phyloP scores from a whole-genome alignment of 2,113 vertebrate species.

The Leptosomus discolor region DNA sequence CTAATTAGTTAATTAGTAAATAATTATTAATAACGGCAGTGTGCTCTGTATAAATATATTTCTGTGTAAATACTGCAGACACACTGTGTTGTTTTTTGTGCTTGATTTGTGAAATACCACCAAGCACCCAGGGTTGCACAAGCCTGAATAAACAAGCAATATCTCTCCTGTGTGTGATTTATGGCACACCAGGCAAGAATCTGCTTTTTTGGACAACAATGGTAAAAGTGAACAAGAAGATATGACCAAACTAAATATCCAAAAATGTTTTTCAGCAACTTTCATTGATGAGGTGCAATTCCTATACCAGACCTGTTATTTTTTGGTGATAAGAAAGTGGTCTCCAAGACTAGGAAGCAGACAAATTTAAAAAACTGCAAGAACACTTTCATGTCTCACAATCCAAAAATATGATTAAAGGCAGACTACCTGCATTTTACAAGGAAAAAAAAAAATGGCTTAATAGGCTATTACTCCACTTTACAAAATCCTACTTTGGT shows the following conservation, averaged over 20 bases:
- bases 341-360: neutral
- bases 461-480: neutral
- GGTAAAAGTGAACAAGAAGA: neutral
- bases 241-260: neutral
- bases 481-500: neutral
- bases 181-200: too few relatives aligned
- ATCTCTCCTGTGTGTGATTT: too few relatives aligned
- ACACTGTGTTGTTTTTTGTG: too few relatives aligned
- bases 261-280: neutral
- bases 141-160: too few relatives aligned
- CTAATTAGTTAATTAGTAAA: too few relatives aligned
- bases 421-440: neutral
- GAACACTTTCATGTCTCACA: neutral
- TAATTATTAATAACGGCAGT: too few relatives aligned
- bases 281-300: neutral
- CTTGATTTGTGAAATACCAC: too few relatives aligned
- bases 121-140: too few relatives aligned
- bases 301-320: neutral
- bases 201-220: too few relatives aligned
- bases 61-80: too few relatives aligned
- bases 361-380: neutral
- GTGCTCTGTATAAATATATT: too few relatives aligned
- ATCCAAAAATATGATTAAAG: neutral
- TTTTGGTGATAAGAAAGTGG: neutral
- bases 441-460: neutral